Percentiles rank a stretch among this genome's conserved stretches.
Conservation (phyloP, 2,797 vertebrate genomes). For the Aeoliscus strigatus region DNA sequence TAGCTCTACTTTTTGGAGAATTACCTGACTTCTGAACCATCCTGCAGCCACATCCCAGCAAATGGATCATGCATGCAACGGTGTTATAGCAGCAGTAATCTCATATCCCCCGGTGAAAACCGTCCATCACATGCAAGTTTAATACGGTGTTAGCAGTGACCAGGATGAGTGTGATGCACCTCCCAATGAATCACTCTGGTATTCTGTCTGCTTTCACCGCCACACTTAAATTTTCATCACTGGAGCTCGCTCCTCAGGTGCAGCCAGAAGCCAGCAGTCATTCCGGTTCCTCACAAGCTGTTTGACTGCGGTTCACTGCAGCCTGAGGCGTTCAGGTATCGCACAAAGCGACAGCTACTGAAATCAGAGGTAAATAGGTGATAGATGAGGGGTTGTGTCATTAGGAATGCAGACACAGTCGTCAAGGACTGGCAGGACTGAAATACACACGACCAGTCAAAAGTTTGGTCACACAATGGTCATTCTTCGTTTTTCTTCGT, state of each 20-base stretch:
- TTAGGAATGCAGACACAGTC: not conserved
- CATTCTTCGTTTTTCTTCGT: no score
- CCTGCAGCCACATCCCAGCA: constrained; percentile 9
- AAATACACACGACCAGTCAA: no score
- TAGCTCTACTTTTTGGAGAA: constrained; percentile 36
- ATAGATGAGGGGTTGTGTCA: not conserved
- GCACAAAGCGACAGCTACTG: not conserved
- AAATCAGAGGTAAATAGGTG: not conserved
- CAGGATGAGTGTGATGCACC: constrained; percentile 17
- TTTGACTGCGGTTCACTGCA: constrained; percentile 5
- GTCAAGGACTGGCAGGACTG: no score
- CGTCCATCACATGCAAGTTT: constrained; percentile 34
- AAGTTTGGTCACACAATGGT: no score
- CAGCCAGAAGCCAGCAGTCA: constrained; percentile 25
- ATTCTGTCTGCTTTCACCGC: constrained; percentile 36
- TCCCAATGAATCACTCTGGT: constrained; percentile 22
- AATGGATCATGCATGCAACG: constrained; percentile 28
- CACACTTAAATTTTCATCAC: constrained; percentile 40
- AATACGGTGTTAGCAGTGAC: constrained; percentile 36
- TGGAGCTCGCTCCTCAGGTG: constrained; percentile 31
- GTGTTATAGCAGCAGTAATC: constrained; percentile 35
- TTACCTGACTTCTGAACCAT: constrained; percentile 40
- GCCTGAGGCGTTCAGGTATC: not conserved
- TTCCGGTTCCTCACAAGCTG: constrained; percentile 23
- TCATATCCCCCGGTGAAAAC: constrained; percentile 34